Conservation (phyloP, 1,140 invertebrate genomes). For the Neocloeon triangulifer region DNA sequence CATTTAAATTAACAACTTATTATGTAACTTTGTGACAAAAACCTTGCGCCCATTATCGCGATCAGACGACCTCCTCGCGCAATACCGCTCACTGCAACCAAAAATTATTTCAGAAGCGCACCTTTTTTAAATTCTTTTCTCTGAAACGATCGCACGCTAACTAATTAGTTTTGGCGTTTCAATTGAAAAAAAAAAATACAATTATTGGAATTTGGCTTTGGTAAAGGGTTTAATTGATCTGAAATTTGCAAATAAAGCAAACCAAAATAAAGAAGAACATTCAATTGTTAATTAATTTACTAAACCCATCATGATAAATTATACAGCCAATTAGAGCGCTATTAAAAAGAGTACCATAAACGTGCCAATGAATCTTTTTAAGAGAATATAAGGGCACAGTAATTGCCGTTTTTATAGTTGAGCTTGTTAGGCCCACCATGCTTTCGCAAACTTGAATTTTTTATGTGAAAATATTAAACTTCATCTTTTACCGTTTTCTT, state of each 20-base stretch:
- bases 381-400: no score
- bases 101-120: background rate
- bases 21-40: slow-evolving; percentile 6
- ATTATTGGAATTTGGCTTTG: slow-evolving; percentile 3
- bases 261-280: slow-evolving; percentile 1
- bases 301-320: background rate
- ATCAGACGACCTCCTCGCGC: slow-evolving; percentile 17
- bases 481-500: no score
- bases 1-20: background rate
- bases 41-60: slow-evolving; percentile 23
- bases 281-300: background rate
- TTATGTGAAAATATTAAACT: no score
- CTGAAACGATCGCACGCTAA: background rate
- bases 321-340: no score
- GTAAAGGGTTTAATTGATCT: slow-evolving; percentile 2
- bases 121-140: background rate
- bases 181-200: background rate
- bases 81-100: slow-evolving; percentile 17
- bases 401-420: no score
- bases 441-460: no score
- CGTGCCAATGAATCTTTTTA: no score
- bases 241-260: background rate
- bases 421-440: no score
- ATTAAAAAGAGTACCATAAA: no score
- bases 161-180: background rate